Evolutionary conservation across 2,888 invertebrate species (phyloP).

Genomic region (Cephus rjabovi): DNA sequence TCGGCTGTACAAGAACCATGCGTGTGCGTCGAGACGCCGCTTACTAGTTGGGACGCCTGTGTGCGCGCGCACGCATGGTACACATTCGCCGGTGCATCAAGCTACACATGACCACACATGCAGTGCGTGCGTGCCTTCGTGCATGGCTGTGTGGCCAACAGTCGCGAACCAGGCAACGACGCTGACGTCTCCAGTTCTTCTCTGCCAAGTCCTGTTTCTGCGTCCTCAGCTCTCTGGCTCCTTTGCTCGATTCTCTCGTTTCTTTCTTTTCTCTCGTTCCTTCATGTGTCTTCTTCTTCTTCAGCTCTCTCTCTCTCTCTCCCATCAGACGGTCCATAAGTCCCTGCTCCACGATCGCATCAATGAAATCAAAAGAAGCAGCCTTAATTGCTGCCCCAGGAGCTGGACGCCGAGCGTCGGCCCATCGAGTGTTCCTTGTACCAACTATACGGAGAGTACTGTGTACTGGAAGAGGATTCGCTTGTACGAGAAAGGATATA

Average conservation of each 20-base stretch:
- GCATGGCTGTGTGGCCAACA: not conserved
- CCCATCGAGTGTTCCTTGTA: not conserved
- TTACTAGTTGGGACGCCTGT: not conserved
- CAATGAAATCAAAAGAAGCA: conserved; percentile 32
- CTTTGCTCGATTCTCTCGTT: not conserved
- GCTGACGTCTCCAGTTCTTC: not conserved
- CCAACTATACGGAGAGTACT: not conserved
- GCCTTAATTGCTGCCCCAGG: conserved; percentile 22
- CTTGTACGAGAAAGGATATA: not conserved
- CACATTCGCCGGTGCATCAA: not conserved
- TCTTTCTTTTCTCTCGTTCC: not conserved
- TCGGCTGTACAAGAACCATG: conserved; percentile 17
- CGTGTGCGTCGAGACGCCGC: conserved; percentile 10
- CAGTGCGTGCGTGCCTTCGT: not conserved
- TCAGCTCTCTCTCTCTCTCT: not conserved
- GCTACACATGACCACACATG: not conserved
- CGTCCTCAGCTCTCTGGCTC: not conserved
- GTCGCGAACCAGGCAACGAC: not conserved
- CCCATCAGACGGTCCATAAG: conserved; percentile 8
- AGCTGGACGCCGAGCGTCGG: not conserved
- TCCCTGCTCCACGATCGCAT: conserved; percentile 25
- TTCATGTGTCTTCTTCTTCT: not conserved
- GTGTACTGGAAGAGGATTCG: not conserved
- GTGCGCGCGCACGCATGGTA: not conserved
- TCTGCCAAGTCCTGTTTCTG: not conserved